Base-by-base conservation (phyloP, 2,888 invertebrate genomes). In the Tryphoninae sp. region DNA sequence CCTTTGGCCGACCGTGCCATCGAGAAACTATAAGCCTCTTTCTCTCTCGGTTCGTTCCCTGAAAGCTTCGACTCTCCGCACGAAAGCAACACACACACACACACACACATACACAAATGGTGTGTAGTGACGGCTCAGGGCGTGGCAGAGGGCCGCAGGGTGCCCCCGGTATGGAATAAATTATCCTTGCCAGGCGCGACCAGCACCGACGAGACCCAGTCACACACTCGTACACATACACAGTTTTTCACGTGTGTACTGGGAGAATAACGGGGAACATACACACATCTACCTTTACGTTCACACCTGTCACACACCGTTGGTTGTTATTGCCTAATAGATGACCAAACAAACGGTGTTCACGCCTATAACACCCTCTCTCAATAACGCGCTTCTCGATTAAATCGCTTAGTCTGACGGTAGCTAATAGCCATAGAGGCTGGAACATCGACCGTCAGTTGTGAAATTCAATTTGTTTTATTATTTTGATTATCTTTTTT, bases 241-340 rank as follows among this genome's bases (percentile, higher is more conserved):
- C 45, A 59, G 11, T 23, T 51, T 22, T n/a, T 13, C 22, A 2
- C n/a, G 40, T 23, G 7, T 49, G 22, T 26, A 13, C 62, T 7
- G 6, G 23, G 51, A 26, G 40, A 33, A 65, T 68, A 76, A 68
- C 75, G 67, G 75, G 19, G 33, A 42, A 42, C 11, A 53, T 33
- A 62, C 40, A 62, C 53, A 53, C 22, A 64, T 53, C 22, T 13
- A 72, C 16, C 9, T 16, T 8, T 26, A 26, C 3, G 19, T 22
- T 7, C 45, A 2, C 45, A 67, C 33, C 33, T 33, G 33, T 33
- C 65, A 67, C 65, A 49, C 33, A 65, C 49, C 26, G 84, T 86
- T 86, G 84, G 87, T 91, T 89, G 89, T 91, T 90, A 91, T 90
- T 90, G 87, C 90, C 89, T 90, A 90, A 90, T 90, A 89, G 89